Base-by-base conservation (phyloP, 1,140 invertebrate genomes). In the Lerema accius region DNA sequence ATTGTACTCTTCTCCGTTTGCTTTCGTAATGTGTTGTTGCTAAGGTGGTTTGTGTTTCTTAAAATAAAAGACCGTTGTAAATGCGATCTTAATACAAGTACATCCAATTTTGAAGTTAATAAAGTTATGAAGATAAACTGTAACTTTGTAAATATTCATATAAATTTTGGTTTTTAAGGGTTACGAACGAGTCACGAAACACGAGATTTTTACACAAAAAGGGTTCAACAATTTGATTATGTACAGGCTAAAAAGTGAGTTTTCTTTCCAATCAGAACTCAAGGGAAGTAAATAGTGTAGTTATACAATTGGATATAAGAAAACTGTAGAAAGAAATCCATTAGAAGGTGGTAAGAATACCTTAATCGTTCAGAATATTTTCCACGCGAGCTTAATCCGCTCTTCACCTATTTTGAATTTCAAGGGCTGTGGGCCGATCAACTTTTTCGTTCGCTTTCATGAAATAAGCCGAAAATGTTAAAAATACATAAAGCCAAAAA, bases 341-440 rank as follows among this genome's bases (percentile, higher is more conserved):
- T n/a, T 17, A 4, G 15, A 4, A 23, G 17, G 5, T 3, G 4
- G 2, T 23, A n/a, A 7, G 46, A 14, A 49, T 7, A 49, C 4
- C 1, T 49, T 49, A 13, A 49, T 49, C 46, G 46, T 49, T 13
- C 46, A 28, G 17, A 46, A 11, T 32, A 15, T 23, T 32, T 49
- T 28, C n/a, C 46, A 49, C 23, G 23, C 46, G 46, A 32, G 23
- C 46, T 49, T 49, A 49, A 49, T 49, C 46, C 46, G 23, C 46
- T 49, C 46, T 49, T 49, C 46, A 49, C 46, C 46, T 49, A 49
- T 49, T 49, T 49, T 32, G 23, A 49, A 11, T 49, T 49, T 49
- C 46, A 49, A 49, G 46, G 23, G 46, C 13, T 49, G 15, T 49
- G 46, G 46, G 23, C 13, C 46, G 46, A 49, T 49, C 26, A 28